Evolutionary conservation across 2,888 invertebrate species (phyloP).

Genomic region (Entomobrya multifasciata): DNA sequence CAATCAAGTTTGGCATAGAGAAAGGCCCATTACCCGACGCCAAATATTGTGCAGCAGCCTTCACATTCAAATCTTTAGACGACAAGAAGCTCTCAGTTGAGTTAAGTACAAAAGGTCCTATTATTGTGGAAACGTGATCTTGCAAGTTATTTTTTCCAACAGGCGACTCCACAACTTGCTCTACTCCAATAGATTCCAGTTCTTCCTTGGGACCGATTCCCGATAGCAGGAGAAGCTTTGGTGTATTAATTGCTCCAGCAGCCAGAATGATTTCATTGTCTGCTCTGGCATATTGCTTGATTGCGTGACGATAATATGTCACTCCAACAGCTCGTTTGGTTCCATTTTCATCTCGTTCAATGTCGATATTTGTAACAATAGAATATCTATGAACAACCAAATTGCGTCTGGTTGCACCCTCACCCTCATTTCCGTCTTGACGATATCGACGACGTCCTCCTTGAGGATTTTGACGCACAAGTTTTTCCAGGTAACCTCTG

Average conservation of each 20-base stretch:
- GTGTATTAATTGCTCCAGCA: constrained; percentile 61
- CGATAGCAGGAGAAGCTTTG: constrained; percentile 64
- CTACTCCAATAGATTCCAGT: constrained; percentile 58
- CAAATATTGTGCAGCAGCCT: constrained; percentile 1
- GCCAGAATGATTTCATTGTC: constrained; percentile 78
- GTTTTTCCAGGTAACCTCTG: constrained; percentile 33
- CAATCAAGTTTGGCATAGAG: constrained; percentile 28
- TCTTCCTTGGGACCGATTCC: constrained; percentile 73
- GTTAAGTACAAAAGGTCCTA: constrained; percentile 70
- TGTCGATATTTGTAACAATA: constrained; percentile 28
- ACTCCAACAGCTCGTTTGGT: constrained; percentile 80
- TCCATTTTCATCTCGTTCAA: constrained; percentile 57
- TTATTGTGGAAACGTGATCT: constrained; percentile 70
- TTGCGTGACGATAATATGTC: constrained; percentile 75
- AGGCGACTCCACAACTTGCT: constrained; percentile 67
- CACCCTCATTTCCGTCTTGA: neutral
- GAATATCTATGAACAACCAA: constrained; percentile 54
- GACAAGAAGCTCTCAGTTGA: constrained; percentile 29
- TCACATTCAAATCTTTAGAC: constrained; percentile 17
- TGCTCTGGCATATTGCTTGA: constrained; percentile 72
- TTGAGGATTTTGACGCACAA: neutral
- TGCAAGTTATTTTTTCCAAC: constrained; percentile 77
- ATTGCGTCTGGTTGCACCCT: too few species aligned
- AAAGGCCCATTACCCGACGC: neutral
- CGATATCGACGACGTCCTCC: neutral